Evolutionary conservation across 1,140 invertebrate species (phyloP).

Genomic region (Solen grandis): DNA sequence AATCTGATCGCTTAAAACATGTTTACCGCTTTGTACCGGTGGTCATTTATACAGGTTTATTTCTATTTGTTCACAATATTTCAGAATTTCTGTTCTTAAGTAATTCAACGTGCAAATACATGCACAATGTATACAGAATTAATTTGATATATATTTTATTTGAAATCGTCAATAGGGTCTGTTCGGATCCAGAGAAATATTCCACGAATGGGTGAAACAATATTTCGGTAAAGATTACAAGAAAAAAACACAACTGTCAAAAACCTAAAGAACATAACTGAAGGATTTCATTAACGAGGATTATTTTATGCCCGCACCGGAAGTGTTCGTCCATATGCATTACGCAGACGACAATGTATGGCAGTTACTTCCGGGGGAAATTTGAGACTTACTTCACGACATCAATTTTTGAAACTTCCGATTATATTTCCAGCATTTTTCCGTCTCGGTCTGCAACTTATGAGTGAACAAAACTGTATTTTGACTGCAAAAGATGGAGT

Average conservation of each 20-base stretch:
- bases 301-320: conserved; percentile 49
- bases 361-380: conserved; percentile 17
- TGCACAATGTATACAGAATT: too few relatives aligned
- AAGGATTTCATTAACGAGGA: conserved; percentile 47
- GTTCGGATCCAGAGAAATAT: not conserved
- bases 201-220: not conserved
- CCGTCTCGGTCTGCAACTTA: conserved; percentile 18
- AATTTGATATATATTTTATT: too few relatives aligned
- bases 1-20: too few relatives aligned
- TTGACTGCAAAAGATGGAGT: conserved; percentile 18
- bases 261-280: not conserved
- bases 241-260: not conserved
- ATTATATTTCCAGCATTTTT: conserved; percentile 46
- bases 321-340: conserved; percentile 36
- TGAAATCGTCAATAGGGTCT: not conserved
- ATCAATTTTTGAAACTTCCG: conserved; percentile 28
- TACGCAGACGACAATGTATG: conserved; percentile 27
- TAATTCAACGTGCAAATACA: too few relatives aligned
- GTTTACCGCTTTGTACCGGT: too few relatives aligned
- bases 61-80: too few relatives aligned
- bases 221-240: not conserved
- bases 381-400: conserved; percentile 6
- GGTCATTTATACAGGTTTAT: too few relatives aligned
- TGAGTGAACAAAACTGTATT: conserved; percentile 13
- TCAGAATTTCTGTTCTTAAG: too few relatives aligned